phyloP scores from a whole-genome alignment of 1,140 invertebrate species.

The Eriosoma lanigerum region DNA sequence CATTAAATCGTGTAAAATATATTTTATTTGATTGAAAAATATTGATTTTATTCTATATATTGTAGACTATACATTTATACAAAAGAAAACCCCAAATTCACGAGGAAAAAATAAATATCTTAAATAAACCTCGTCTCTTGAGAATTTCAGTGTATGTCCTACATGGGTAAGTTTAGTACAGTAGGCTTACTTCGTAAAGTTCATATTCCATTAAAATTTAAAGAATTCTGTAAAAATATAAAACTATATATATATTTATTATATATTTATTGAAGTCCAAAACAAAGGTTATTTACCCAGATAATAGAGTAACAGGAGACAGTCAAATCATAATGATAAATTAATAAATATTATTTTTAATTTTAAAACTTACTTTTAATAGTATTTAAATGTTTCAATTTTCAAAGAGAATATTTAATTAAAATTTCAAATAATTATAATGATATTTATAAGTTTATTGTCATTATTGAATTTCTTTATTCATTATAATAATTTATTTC shows the following conservation, averaged over 20 bases:
- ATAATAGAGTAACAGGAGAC: too few relatives aligned
- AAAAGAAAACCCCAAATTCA: not conserved
- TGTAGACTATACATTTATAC: not conserved
- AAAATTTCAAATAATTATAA: too few relatives aligned
- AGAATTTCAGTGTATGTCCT: not conserved
- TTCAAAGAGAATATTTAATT: too few relatives aligned
- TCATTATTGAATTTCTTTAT: too few relatives aligned
- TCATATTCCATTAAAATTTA: not conserved
- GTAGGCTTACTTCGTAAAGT: not conserved
- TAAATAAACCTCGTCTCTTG: not conserved
- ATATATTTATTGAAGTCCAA: not conserved
- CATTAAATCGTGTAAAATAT: too few relatives aligned
- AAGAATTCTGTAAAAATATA: not conserved
- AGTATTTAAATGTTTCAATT: too few relatives aligned
- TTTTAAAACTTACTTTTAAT: too few relatives aligned
- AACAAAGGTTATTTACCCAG: not conserved
- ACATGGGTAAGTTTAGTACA: not conserved
- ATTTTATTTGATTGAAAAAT: not conserved
- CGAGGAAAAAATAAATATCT: conserved; percentile 2
- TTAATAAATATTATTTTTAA: too few relatives aligned
- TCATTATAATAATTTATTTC: too few relatives aligned
- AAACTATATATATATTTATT: not conserved
- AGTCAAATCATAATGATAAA: too few relatives aligned
- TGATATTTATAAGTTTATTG: too few relatives aligned
- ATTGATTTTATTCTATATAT: not conserved